Evolutionary conservation across 2,797 vertebrate genomes (phyloP), one percentile per base, ranked within the genome.

Genomic region (Scolopax bukidnonensis): DNA sequence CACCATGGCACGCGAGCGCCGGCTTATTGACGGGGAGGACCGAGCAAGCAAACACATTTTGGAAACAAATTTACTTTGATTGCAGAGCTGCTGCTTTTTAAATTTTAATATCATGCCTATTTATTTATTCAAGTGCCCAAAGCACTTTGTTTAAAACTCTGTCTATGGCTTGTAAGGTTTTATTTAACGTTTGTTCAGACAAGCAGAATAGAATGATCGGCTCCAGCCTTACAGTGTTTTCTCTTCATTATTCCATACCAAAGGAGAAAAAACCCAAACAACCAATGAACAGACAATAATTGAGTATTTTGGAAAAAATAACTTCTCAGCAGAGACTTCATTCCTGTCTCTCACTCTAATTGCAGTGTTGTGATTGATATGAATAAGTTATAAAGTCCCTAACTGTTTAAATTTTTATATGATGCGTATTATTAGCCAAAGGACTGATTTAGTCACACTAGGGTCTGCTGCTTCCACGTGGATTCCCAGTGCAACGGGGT

Each of bases 1-100:
- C 33, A 51, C 61, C 16, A 2, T 3, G 30, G 32, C 45, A 11
- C 4, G 0, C 11, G 15, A n/a, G 11, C 3, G 1, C 13, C 38
- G 28, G 23, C 10, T 48, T 45, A 19, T 48, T 43, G 60, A 11
- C 2, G 1, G 36, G 15, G 40, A 86, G 30, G 41, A n/a, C 25
- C 16, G 36, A 54, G 88, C 57, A 61, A 56, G 63, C 5, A 74
- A 73, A 50, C 9, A 5, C 20, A 21, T 65, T 60, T 47, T 19
- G 51, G 51, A 87, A 93, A 50, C 20, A 30, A 30, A 60, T 60
- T 60, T 16, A 25, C 23, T 87, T 54, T 51, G n/a, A 14, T 32
- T 12, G 71, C 32, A 65, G 45, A 70, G 67, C 76, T 69, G 67
- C 47, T 75, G 87, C 21, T 40, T 80, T 87, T 89, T 16, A 79